A percentile compares a stretch with the other conserved stretches of the same genome.
These are phyloP conservation scores for Drosophila dunni DNA, from an alignment of 1,140 invertebrate species.

Conservation along the genomic window DNA sequence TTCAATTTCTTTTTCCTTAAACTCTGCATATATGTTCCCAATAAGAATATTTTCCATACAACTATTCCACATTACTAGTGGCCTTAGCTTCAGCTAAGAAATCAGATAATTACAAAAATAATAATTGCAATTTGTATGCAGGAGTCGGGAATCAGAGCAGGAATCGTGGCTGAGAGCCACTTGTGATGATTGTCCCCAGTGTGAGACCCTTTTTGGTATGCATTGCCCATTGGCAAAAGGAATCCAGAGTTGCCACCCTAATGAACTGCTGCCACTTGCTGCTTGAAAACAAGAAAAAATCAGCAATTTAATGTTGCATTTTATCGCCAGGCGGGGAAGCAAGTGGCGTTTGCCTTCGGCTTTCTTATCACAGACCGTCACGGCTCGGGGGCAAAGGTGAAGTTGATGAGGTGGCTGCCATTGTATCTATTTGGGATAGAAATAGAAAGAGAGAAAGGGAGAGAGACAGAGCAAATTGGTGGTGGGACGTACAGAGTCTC, in stretches of 20 bases:
- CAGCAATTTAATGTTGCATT: constrained; percentile 83
- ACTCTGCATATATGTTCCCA: no score
- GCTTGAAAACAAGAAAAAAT: constrained; percentile 46
- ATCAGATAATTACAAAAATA: constrained; percentile 27
- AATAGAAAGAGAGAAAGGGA: background rate
- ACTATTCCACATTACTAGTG: no score
- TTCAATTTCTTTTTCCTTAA: no score
- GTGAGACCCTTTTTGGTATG: constrained; percentile 28
- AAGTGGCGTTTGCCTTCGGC: constrained; percentile 13
- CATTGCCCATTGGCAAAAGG: constrained; percentile 22
- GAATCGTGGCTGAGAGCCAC: constrained; percentile 22
- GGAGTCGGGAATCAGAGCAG: constrained; percentile 21
- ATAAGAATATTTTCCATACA: no score
- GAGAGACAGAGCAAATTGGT: constrained; percentile 29
- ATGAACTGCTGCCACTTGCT: constrained; percentile 65
- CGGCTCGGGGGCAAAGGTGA: constrained; percentile 40
- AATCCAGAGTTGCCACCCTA: constrained; percentile 53
- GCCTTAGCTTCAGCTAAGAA: background rate
- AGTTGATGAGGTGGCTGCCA: constrained; percentile 53
- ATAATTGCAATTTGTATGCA: constrained; percentile 29
- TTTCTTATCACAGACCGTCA: constrained; percentile 49
- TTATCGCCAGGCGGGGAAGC: constrained; percentile 66
- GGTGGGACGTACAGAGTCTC: constrained; percentile 46
- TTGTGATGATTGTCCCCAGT: constrained; percentile 28
- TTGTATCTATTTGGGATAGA: constrained; percentile 43